These are phyloP conservation scores for Actias luna DNA, from an alignment of 2,888 invertebrate genomes.

Conservation along the genomic window DNA sequence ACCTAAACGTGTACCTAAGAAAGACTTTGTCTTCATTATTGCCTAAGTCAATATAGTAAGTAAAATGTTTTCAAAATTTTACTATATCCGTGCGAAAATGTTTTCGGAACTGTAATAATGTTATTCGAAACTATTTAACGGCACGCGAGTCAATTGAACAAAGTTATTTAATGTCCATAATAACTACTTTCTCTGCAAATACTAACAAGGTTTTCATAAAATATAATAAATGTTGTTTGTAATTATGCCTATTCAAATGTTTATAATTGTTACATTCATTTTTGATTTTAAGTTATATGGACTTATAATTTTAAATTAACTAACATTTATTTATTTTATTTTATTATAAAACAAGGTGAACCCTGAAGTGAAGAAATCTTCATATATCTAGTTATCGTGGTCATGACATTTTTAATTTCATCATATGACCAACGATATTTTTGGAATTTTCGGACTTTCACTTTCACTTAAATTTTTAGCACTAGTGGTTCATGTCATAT, in stretches of 20 bases:
- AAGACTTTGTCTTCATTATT: conserved; percentile 43
- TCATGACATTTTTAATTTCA: too few species aligned
- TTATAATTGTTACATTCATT: not conserved
- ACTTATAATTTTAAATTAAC: too few species aligned
- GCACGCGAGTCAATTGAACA: conserved; percentile 38
- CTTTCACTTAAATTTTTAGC: too few species aligned
- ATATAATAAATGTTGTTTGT: not conserved
- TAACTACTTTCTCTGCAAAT: not conserved
- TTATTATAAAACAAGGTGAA: too few species aligned
- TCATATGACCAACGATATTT: too few species aligned
- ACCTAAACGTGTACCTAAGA: conserved; percentile 47
- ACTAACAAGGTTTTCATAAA: not conserved
- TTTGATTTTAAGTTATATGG: not conserved
- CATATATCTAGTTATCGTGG: too few species aligned
- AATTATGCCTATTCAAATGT: too few species aligned
- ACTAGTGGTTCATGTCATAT: too few species aligned
- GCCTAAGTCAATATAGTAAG: conserved; percentile 22
- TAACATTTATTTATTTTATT: too few species aligned
- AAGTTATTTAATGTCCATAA: conserved; percentile 23
- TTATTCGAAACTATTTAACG: conserved; percentile 42
- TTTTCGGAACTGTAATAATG: conserved; percentile 41
- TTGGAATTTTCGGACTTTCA: too few species aligned
- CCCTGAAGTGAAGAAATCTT: too few species aligned
- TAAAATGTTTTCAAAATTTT: conserved; percentile 36
- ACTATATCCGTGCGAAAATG: conserved; percentile 32